phyloP scores from a whole-genome alignment of 2,113 vertebrate species.

The Actinemys pallida region DNA sequence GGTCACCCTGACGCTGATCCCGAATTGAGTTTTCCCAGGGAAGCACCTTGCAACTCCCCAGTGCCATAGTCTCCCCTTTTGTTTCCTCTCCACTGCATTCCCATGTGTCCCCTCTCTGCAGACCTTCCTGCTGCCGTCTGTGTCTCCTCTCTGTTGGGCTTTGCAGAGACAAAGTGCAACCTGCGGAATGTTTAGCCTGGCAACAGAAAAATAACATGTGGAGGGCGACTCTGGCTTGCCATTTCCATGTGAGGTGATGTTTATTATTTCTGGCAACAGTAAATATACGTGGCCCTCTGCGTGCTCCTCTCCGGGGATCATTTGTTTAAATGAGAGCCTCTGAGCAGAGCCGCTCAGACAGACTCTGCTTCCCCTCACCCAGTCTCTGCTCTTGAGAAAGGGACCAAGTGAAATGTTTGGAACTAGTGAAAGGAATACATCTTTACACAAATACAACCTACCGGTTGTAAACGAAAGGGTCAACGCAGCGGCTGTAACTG shows the following conservation, averaged over 20 bases:
- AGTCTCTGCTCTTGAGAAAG: neutral
- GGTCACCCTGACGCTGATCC: neutral
- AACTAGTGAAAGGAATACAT: neutral
- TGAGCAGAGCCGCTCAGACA: neutral
- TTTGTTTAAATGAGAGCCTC: neutral
- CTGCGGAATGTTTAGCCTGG: neutral
- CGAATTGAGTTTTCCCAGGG: neutral
- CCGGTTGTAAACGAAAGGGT: neutral
- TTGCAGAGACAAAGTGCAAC: neutral
- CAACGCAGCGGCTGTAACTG: fast-evolving
- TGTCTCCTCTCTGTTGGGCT: neutral
- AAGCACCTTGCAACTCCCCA: fast-evolving
- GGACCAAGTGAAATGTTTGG: neutral
- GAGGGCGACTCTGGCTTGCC: neutral
- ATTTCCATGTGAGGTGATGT: neutral
- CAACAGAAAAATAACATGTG: fast-evolving
- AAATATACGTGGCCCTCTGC: neutral
- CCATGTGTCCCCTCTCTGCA: fast-evolving
- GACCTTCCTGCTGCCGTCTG: fast-evolving
- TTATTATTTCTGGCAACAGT: neutral
- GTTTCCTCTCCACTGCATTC: neutral
- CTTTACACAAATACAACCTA: conserved; percentile 21
- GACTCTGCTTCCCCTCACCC: conserved; percentile 53
- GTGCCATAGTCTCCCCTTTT: fast-evolving
- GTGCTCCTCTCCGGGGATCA: conserved; percentile 16